Conservation (phyloP, 2,113 vertebrate genomes). For the Phylloscopus trochiloides region DNA sequence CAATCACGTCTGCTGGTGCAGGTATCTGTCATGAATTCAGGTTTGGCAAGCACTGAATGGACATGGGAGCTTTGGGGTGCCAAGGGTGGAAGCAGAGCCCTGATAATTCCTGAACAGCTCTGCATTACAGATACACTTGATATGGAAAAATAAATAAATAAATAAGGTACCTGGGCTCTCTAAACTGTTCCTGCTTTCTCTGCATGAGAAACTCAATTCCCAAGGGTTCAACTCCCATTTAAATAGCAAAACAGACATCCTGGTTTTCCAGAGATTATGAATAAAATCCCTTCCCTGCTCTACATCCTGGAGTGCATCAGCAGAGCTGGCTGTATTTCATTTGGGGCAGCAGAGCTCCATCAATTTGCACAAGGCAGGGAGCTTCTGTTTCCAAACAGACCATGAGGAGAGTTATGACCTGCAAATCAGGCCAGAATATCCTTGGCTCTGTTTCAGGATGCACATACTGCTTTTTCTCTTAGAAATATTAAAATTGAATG, state of each 20-base stretch:
- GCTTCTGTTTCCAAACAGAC: conserved; percentile 60
- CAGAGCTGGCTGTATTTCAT: not conserved
- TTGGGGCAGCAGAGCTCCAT: conserved; percentile 7
- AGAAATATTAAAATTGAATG: conserved; percentile 55
- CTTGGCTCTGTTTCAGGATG: conserved; percentile 41
- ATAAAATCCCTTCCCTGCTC: not conserved
- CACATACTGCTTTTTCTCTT: conserved; percentile 35
- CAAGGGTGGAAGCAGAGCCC: not conserved
- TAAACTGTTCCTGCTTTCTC: not conserved
- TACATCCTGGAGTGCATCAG: not conserved
- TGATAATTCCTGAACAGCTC: not conserved
- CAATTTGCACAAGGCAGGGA: conserved; percentile 28
- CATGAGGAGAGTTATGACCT: conserved; percentile 25
- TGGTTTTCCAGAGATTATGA: not conserved
- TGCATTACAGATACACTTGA: accelerated
- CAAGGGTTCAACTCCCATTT: not conserved
- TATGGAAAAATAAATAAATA: not conserved
- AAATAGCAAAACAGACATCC: not conserved
- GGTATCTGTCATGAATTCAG: not conserved
- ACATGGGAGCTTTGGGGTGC: not conserved
- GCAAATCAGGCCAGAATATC: conserved; percentile 43
- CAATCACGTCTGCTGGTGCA: not conserved
- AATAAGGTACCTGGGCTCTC: not conserved
- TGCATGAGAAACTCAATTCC: not conserved
- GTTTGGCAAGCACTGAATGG: not conserved